Evolutionary conservation across 2,888 invertebrate species (phyloP).

Genomic region (Parnassius apollo): DNA sequence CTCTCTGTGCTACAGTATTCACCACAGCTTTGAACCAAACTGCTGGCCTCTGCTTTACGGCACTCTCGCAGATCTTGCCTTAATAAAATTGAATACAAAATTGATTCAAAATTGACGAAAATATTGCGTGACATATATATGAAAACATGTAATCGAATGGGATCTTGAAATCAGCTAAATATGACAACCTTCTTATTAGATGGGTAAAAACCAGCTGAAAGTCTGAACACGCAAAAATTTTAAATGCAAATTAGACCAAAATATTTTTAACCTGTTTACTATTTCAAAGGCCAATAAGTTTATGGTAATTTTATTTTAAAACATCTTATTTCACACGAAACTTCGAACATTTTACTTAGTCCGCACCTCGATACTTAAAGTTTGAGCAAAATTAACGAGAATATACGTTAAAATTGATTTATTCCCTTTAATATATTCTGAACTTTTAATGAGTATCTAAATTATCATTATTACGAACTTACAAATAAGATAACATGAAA

Average conservation of each 20-base stretch:
- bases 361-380: slow-evolving; percentile 11
- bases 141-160: background rate
- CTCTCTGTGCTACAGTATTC: too few species aligned
- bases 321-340: background rate
- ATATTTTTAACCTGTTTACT: too few species aligned
- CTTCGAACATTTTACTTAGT: slow-evolving; percentile 4
- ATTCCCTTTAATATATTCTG: slow-evolving; percentile 3
- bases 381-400: slow-evolving; percentile 14
- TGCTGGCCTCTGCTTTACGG: too few species aligned
- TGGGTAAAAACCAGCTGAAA: too few species aligned
- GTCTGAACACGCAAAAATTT: too few species aligned
- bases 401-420: slow-evolving; percentile 16
- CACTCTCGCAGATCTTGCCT: background rate
- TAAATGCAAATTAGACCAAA: too few species aligned
- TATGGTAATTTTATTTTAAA: too few species aligned
- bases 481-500: background rate
- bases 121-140: background rate
- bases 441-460: slow-evolving; percentile 7
- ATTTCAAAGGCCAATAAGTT: too few species aligned
- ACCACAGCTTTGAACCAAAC: too few species aligned
- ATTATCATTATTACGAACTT: slow-evolving; percentile 8
- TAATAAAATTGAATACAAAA: background rate
- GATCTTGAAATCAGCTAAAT: too few species aligned
- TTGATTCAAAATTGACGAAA: too few species aligned
- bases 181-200: too few species aligned